Evolutionary conservation across 2,888 invertebrate genomes (phyloP).

Genomic region (Orthonevra nobilis): DNA sequence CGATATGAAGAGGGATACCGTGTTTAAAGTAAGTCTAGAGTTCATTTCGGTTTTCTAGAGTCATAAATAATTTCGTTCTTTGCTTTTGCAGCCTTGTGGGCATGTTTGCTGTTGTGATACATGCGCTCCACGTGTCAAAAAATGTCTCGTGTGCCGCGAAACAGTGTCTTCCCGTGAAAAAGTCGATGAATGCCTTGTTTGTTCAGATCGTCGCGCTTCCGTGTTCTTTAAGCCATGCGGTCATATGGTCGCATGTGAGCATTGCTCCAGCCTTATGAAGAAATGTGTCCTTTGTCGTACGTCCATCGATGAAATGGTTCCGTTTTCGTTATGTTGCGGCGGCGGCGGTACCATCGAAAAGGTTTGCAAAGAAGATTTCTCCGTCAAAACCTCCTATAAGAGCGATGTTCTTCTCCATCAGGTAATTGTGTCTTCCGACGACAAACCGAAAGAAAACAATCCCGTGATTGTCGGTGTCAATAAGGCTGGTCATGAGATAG

Average conservation of each 20-base stretch:
- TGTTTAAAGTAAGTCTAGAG: constrained; percentile 85
- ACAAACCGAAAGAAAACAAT: constrained; percentile 59
- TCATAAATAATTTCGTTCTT: no score
- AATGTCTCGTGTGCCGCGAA: constrained; percentile 95
- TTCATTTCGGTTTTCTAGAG: no score
- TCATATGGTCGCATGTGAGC: constrained; percentile 88
- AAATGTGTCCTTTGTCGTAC: constrained; percentile 97
- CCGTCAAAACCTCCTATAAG: constrained; percentile 46
- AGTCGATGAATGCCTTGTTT: constrained; percentile 97
- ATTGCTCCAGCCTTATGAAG: constrained; percentile 96
- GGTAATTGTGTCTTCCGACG: constrained; percentile 56
- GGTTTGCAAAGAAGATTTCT: constrained; percentile 71
- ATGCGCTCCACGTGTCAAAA: constrained; percentile 94
- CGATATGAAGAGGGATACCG: constrained; percentile 93
- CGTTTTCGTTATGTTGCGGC: constrained; percentile 83
- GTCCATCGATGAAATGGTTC: constrained; percentile 87
- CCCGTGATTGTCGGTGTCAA: constrained; percentile 75
- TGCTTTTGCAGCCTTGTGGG: constrained; percentile 88
- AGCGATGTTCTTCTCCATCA: constrained; percentile 62
- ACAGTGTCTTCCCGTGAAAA: constrained; percentile 89
- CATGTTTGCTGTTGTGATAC: constrained; percentile 96
- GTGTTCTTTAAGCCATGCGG: constrained; percentile 97
- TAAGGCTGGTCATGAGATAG: constrained; percentile 78
- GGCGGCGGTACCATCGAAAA: constrained; percentile 79
- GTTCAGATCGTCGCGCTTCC: constrained; percentile 95